These are phyloP conservation scores for Pyxicephalus adspersus DNA, from an alignment of 2,113 vertebrate genomes.

Conservation along the genomic window DNA sequence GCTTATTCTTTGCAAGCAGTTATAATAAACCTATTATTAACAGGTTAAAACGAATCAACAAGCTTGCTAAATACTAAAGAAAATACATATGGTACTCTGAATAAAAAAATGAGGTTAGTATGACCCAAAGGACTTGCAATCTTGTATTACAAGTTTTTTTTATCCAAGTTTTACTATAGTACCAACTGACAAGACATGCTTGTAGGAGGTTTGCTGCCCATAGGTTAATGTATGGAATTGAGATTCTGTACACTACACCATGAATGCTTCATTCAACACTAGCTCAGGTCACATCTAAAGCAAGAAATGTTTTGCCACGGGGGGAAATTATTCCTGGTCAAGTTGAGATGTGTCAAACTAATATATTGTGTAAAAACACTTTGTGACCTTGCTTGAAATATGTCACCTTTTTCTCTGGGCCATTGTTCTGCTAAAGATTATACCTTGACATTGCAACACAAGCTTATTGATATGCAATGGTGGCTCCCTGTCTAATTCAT, in stretches of 20 bases:
- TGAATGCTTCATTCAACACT: slow-evolving; percentile 21
- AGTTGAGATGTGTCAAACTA: slow-evolving; percentile 31
- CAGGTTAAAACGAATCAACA: not conserved
- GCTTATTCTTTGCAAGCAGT: not conserved
- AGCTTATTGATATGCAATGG: slow-evolving; percentile 29
- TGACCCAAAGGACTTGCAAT: slow-evolving; percentile 40
- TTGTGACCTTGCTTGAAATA: slow-evolving; percentile 41
- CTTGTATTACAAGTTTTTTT: slow-evolving; percentile 45
- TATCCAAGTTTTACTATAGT: not conserved
- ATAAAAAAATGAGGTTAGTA: slow-evolving; percentile 8
- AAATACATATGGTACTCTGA: not conserved
- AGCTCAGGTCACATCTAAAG: slow-evolving; percentile 35
- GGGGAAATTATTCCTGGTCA: slow-evolving; percentile 42
- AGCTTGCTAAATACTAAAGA: not conserved
- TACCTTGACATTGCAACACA: not conserved
- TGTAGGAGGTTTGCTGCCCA: slow-evolving; percentile 23
- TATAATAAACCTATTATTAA: not conserved
- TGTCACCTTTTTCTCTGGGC: slow-evolving; percentile 9
- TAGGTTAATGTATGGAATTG: slow-evolving; percentile 43
- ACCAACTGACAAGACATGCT: slow-evolving; percentile 37
- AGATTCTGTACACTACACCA: slow-evolving; percentile 1
- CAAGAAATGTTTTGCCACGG: slow-evolving; percentile 40
- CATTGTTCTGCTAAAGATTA: slow-evolving; percentile 19
- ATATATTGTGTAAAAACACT: slow-evolving; percentile 26
- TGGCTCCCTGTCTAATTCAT: slow-evolving; percentile 36